Evolutionary conservation across 2,888 invertebrate genomes (phyloP).

Genomic region (Sphinx pinastri): DNA sequence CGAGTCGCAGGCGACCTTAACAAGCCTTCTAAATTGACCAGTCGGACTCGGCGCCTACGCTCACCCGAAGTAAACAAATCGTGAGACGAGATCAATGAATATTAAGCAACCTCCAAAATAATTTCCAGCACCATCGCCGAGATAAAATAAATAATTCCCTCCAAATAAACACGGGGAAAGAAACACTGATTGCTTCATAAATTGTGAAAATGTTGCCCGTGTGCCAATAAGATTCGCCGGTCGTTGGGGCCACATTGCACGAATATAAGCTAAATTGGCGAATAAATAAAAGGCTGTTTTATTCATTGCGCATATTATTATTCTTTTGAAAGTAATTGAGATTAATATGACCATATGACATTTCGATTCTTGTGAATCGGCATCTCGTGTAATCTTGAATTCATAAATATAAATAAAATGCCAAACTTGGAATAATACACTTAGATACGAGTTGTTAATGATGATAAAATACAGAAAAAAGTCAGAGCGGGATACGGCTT

Average conservation of each 20-base stretch:
- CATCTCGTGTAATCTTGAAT: background rate
- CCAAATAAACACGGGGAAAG: constrained; percentile 70
- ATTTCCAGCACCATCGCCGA: constrained; percentile 68
- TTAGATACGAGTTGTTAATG: constrained; percentile 17
- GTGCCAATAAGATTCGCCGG: constrained; percentile 62
- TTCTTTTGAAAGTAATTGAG: constrained; percentile 59
- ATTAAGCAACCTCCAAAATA: constrained; percentile 76
- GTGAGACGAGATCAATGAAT: constrained; percentile 77
- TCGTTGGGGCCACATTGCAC: constrained; percentile 61
- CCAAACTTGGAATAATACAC: constrained; percentile 9
- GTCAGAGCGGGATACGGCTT: background rate
- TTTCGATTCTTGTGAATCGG: background rate
- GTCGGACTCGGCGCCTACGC: constrained; percentile 65
- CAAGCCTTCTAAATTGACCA: constrained; percentile 67
- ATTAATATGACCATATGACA: constrained; percentile 46
- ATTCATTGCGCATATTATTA: constrained; percentile 55
- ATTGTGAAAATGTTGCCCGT: constrained; percentile 70
- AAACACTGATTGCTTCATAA: constrained; percentile 79
- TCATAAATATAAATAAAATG: constrained; percentile 2
- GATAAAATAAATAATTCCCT: constrained; percentile 74
- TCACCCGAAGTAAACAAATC: constrained; percentile 73
- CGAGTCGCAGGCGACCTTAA: constrained; percentile 37
- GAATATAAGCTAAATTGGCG: constrained; percentile 67
- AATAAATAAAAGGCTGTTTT: constrained; percentile 60
- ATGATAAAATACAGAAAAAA: constrained; percentile 8